Conservation (phyloP, 2,113 vertebrate genomes). For the Chlamydotis undulata region DNA sequence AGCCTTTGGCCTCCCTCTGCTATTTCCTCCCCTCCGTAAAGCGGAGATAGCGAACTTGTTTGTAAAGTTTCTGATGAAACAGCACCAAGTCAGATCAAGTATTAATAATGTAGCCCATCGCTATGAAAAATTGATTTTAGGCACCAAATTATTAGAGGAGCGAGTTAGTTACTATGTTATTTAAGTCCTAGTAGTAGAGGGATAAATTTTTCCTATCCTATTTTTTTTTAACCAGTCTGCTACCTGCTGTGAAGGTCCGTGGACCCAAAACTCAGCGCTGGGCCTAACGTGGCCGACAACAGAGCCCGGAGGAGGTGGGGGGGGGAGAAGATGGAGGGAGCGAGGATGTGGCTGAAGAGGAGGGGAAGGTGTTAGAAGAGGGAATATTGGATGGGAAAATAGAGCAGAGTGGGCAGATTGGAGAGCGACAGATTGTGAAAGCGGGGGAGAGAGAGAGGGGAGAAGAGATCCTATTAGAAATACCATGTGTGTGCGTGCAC, state of each 20-base stretch:
- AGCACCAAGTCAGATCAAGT: not conserved
- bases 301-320: not conserved
- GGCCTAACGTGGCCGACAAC: not conserved
- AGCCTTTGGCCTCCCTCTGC: not conserved
- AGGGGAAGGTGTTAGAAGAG: conserved; percentile 57
- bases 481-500: conserved; percentile 19
- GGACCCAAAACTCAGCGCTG: not conserved
- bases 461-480: conserved; percentile 53
- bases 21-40: not conserved
- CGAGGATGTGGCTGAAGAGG: not conserved
- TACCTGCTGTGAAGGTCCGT: not conserved
- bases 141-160: not conserved
- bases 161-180: fast-evolving
- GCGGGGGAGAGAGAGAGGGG: conserved; percentile 39
- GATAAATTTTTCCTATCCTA: not conserved
- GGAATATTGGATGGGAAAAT: conserved; percentile 63
- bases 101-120: not conserved
- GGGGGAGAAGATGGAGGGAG: not conserved
- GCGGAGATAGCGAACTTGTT: not conserved
- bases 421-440: conserved; percentile 66
- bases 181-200: not conserved
- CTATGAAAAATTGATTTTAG: not conserved
- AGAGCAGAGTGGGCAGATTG: conserved; percentile 67
- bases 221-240: not conserved
- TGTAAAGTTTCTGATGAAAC: conserved; percentile 29